Base-by-base conservation (phyloP, 2,888 invertebrate genomes). In the Eurois occulta region DNA sequence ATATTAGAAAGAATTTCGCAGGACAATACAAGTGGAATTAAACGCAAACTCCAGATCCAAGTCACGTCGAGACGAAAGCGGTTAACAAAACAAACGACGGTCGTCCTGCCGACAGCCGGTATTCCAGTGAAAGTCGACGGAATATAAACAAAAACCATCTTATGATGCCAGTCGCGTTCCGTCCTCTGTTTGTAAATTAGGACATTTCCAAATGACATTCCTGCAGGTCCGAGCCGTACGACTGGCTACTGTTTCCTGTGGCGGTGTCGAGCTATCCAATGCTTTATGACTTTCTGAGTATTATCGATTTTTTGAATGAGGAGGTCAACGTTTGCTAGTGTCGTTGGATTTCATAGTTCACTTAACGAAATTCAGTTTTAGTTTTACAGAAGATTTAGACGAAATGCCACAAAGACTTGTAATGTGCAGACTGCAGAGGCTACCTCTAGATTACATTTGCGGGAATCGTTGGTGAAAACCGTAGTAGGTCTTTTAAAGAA, bases 71-170 rank as follows among this genome's bases (percentile, higher is more conserved):
- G 62, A 72, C 80, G 55, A 64, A 82, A 81, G 41, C 70, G 71
- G 74, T 72, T 77, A 81, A 87, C 86, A 88, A 89, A 87, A 86
- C 81, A 86, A 88, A 85, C 83, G 80, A 58, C 84, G 79, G 41
- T 86, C 78, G 88, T 90, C 89, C 89, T 89, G 86, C 86, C 85
- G 79, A 43, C 66, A 32, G 83, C 78, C 85, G 77, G 75, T 77
- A 78, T 84, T 86, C 80, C 78, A 91, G 92, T 91, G 92, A 92
- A 92, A 92, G 92, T 92, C 77, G 83, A 83, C 80, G 78, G 83
- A 80, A 81, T 83, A 87, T 89, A 89, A 87, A 91, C 89, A 92
- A 91, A 91, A 92, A 91, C 86, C 84, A 77, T 81, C 84, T 87
- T 81, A 86, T 60, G 83, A 91, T 92, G 88, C 92, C 75, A 75